Evolutionary conservation across 2,797 vertebrate genomes (phyloP).

Genomic region (Aselliscus stoliczkanus): DNA sequence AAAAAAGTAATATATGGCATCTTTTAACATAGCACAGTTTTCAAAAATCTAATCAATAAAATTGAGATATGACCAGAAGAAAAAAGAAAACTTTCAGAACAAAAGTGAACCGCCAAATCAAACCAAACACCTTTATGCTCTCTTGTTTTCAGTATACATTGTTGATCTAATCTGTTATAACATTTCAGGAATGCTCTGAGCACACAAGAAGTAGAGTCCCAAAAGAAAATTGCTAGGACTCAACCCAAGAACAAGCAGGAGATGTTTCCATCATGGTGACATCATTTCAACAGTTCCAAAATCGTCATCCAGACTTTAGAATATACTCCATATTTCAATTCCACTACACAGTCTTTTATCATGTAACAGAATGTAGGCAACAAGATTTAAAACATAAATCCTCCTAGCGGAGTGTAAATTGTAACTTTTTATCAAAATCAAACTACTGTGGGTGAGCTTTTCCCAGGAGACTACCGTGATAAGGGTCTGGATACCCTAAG

Average conservation of each 20-base stretch:
- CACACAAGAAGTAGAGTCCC: not conserved
- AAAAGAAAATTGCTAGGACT: not conserved
- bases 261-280: not conserved
- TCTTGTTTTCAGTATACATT: not conserved
- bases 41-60: not conserved
- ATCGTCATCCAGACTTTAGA: not conserved
- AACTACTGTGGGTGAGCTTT: conserved; percentile 25
- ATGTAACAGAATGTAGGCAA: conserved; percentile 30
- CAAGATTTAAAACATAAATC: conserved; percentile 43
- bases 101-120: not conserved
- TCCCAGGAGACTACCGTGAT: not conserved
- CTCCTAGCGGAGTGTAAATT: conserved; percentile 41
- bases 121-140: not conserved
- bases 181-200: not conserved
- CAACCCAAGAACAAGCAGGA: not conserved
- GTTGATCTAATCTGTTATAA: not conserved
- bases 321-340: not conserved
- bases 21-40: not conserved
- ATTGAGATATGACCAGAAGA: not conserved
- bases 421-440: conserved; percentile 56
- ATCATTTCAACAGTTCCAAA: not conserved
- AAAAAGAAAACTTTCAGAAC: not conserved
- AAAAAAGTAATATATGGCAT: not conserved
- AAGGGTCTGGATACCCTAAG: not conserved
- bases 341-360: not conserved